A percentile compares a stretch with the other conserved stretches of the same genome.
Evolutionary conservation across 2,113 vertebrate genomes (phyloP).

Genomic region (Bos taurus): ARS-UCD2.0 NC_037339.1:86117501-86118000

Average conservation of each 20-base stretch:
- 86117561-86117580: neutral
- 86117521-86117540: neutral
- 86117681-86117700: neutral
- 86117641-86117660: neutral
- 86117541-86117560: neutral
- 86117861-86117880: neutral
- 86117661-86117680: neutral
- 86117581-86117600: neutral
- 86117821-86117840: neutral
- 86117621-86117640: neutral
- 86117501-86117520: rapidly evolving
- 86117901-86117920: neutral
- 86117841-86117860: neutral
- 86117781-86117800: no score
- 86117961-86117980: no score
- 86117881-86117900: neutral
- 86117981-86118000: rapidly evolving
- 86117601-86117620: no score
- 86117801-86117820: rapidly evolving
- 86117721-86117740: neutral
- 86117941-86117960: neutral
- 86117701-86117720: neutral
- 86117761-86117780: rapidly evolving
- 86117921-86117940: rapidly evolving
- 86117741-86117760: neutral